These are phyloP conservation scores for Clitarchus hookeri DNA, from an alignment of 2,888 invertebrate genomes.

Conservation along the genomic window DNA sequence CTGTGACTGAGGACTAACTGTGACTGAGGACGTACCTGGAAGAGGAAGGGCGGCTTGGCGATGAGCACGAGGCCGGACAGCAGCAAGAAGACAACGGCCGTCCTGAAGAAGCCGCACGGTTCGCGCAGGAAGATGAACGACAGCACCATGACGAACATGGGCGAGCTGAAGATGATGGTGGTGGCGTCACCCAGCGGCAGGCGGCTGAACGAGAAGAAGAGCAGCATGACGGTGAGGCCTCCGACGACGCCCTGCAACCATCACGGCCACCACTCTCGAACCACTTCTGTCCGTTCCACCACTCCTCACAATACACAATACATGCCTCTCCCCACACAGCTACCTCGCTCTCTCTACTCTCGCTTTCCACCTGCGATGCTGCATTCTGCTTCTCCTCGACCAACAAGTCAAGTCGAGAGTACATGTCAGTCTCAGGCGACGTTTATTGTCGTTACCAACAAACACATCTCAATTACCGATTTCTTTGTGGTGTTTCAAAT, in stretches of 20 bases:
- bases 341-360: no score
- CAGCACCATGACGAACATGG: conserved; percentile 56
- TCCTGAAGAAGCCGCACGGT: conserved; percentile 56
- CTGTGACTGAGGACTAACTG: no score
- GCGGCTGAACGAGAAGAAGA: conserved; percentile 56
- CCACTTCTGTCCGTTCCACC: no score
- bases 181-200: conserved; percentile 59
- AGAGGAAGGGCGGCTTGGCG: conserved; percentile 56
- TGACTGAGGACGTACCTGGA: conserved; percentile 46
- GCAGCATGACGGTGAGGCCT: conserved; percentile 54
- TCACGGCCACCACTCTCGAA: not conserved
- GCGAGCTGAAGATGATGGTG: conserved; percentile 58
- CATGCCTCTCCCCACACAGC: no score
- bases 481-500: no score
- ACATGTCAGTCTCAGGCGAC: no score
- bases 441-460: no score
- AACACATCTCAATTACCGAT: no score
- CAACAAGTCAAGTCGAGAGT: no score
- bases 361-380: no score
- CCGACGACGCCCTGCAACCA: conserved; percentile 55
- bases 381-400: no score
- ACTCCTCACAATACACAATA: no score
- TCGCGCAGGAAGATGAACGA: conserved; percentile 56
- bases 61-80: conserved; percentile 56
- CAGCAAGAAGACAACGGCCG: conserved; percentile 54